Percentiles rank a stretch among this genome's conserved stretches.
phyloP scores from a whole-genome alignment of 2,113 vertebrate genomes.

The Hemicordylus capensis region DNA sequence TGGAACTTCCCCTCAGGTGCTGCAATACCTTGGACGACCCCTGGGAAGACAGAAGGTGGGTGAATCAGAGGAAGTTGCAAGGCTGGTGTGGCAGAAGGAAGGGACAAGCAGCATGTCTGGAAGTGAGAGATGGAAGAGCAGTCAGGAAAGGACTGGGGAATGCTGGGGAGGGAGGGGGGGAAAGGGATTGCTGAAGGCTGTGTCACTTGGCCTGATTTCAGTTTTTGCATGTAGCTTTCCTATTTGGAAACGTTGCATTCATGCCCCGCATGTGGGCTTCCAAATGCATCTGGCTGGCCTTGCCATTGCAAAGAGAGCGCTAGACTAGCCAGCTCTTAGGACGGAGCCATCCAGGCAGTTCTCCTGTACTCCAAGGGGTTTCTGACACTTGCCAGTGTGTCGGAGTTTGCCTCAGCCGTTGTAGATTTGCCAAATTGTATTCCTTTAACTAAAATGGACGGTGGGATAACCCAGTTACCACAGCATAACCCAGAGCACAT shows the following conservation, averaged over 20 bases:
- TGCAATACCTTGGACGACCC: no score
- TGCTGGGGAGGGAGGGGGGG: not conserved
- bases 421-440: not conserved
- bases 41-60: no score
- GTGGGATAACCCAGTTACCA: not conserved
- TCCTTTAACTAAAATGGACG: not conserved
- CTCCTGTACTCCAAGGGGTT: not conserved
- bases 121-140: not conserved
- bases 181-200: not conserved
- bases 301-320: not conserved
- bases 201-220: not conserved
- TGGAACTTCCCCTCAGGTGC: no score
- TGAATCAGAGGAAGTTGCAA: no score
- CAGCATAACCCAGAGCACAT: not conserved
- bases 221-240: not conserved
- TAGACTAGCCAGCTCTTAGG: not conserved
- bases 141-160: no score
- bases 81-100: not conserved
- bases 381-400: not conserved
- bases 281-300: no score
- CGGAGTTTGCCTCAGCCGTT: not conserved
- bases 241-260: no score
- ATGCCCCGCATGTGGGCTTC: not conserved
- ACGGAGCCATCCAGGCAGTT: not conserved
- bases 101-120: not conserved